Base-by-base conservation (phyloP, 2,888 invertebrate genomes). In the Octodonta nipae region DNA sequence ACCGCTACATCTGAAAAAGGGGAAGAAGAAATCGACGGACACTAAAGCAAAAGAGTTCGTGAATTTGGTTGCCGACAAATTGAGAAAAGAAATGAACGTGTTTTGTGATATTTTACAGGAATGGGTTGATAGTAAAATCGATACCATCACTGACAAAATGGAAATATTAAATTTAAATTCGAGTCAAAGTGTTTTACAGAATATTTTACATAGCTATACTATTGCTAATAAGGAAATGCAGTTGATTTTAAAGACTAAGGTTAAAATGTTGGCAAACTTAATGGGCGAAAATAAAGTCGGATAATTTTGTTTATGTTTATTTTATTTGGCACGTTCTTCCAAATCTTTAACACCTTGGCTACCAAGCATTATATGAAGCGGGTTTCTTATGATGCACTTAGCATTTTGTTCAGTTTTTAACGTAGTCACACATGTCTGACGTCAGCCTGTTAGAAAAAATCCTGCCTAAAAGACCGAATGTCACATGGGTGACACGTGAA, bases 191-290 rank as follows among this genome's bases (percentile, higher is more conserved):
- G 67, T 70, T 3, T 58, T 60, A 35, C 52, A 54, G 15, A 67
- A 67, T 49, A 53, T 74, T 10, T 59, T 56, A 31, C 57, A 56
- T 28, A 73, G 73, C 37, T 65, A 67, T 30, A 55, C 58, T 4
- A 63, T 64, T 4, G 65, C 72, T 45, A 49, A 70, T 10, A 61
- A 57, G 22, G 71, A 73, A 41, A 55, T 73, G 5, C 63, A 61
- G 42, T 61, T 64, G 43, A 61, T 71, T 41, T 54, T 74, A 35
- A 68, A 66, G 45, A 65, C 61, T 44, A 75, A 73, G 61, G 50
- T 63, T 4, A 72, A 69, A 54, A 66, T 69, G 36, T 44, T 55
- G 39, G 44, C 38, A 17, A 39, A 33, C 38, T 30, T 34, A 8
- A 36, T 26, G 6, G 28, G 35, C n/a, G n/a, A n/a, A n/a, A n/a